Evolutionary conservation across 2,797 vertebrate genomes (phyloP), one percentile per base, ranked within the genome.

Genomic region (Coccyzus lansbergi): DNA sequence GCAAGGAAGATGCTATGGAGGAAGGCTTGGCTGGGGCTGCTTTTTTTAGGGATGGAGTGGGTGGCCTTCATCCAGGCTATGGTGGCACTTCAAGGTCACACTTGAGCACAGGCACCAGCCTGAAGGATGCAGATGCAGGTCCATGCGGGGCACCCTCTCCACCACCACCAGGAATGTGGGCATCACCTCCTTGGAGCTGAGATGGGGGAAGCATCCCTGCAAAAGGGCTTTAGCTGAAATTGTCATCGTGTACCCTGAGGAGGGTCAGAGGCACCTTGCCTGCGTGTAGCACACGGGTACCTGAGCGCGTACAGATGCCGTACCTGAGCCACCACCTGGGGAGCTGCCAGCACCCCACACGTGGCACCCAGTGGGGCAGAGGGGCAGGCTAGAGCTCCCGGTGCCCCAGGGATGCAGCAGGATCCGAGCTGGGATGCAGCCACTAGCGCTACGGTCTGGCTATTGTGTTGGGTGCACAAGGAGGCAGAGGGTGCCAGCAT

Each of bases 151-250:
- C 51, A 80, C 34, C 56, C 12, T 3, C 49, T 75, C 53, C 3
- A 1, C 68, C 28, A 44, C 28, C 3, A 0, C 21, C 34, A 49
- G 58, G 19, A 59, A 18, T 0, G 0, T 0, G 22, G 7, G 25
- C n/a, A 49, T 42, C 36, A 16, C 12, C 68, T 60, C n/a, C 40
- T 8, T 16, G 38, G 34, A 24, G 12, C 31, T 71, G 53, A 33
- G 10, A 21, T 1, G 5, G 53, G 77, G 19, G 28, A 28, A 38
- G 7, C 16, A 33, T 64, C 46, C 11, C n/a, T 71, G 51, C 24
- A 29, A 42, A 78, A 55, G 33, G 18, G 13, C 20, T 42, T 56
- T 28, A 33, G 44, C 6, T 40, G n/a, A 34, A 5, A 36, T 29
- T 46, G 29, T 10, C 51, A 34, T 15, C 2, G 1, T 12, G 24